Evolutionary conservation across 1,140 invertebrate genomes (phyloP), one percentile per base, ranked within the genome.

Genomic region (Drosophila pectinifera): DNA sequence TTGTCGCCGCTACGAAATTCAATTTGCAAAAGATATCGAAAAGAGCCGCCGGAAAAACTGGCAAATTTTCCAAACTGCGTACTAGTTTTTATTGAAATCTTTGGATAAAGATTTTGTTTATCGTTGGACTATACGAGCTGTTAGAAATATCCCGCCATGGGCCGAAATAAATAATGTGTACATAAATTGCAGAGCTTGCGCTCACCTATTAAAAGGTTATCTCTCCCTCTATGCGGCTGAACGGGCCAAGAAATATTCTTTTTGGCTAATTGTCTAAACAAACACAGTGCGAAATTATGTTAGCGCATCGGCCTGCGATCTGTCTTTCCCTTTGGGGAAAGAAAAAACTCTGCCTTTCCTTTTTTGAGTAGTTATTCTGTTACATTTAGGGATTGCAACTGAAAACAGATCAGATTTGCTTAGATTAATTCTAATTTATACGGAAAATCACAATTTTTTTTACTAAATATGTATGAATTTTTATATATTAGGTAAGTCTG

Each of bases 181-280:
- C 73, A 75, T 75, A 75, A 75, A 75, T 75, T 76, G 62, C 54
- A 67, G 39, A 59, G 39, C 63, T 7, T 18, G 16, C 46, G 28
- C 24, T 58, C 45, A 48, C 73, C 73, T 68, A 76, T 76, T 75
- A 74, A 75, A 74, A 75, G 70, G 73, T 75, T 76, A 74, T 73
- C 57, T 55, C 68, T 41, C 46, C 39, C 55, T 49, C 65, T 31
- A 26, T 45, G 16, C 3, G 48, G 26, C 48, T n/a, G 28, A 13
- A 1, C 10, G 34, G 22, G 20, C 14, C 18, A 43, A 73, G 53
- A 68, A 43, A n/a, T 43, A 63, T 57, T 75, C 39, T 49, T 31
- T 38, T 55, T 56, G 73, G 73, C 56, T 76, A 77, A 77, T 77
- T 77, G 63, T 77, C 56, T 77, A 77, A 77, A 77, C 74, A 77